These are phyloP conservation scores for Steatocranus sp. DNA, from an alignment of 2,797 vertebrate species.

Conservation along the genomic window DNA sequence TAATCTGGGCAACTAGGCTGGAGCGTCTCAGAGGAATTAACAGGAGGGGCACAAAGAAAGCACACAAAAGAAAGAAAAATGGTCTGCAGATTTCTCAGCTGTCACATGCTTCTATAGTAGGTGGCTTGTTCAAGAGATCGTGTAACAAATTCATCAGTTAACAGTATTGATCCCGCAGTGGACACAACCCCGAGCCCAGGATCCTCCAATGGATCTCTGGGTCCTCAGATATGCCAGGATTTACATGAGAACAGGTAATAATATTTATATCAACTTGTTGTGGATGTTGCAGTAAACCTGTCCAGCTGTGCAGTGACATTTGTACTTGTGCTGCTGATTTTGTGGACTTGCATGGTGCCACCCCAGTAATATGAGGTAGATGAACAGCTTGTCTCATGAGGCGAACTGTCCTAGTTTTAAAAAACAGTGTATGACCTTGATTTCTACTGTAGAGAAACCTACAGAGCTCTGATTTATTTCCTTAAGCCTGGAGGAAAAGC, in stretches of 20 bases:
- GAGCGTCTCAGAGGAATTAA: conserved; percentile 32
- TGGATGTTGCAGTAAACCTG: neutral
- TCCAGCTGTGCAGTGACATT: neutral
- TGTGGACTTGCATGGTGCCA: neutral
- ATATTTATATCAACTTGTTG: neutral
- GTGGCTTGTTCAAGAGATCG: neutral
- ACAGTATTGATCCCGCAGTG: neutral
- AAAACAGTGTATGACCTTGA: conserved; percentile 55
- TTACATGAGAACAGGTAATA: neutral
- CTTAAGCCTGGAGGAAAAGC: conserved; percentile 23
- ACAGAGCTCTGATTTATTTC: conserved; percentile 40
- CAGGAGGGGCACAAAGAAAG: conserved; percentile 4
- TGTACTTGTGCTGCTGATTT: neutral
- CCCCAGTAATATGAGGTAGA: neutral
- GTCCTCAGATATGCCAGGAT: neutral
- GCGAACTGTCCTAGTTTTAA: conserved; percentile 51
- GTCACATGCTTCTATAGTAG: conserved; percentile 4
- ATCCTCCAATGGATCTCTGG: neutral
- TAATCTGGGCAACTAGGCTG: conserved; percentile 46
- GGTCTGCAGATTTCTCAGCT: conserved; percentile 5
- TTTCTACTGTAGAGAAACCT: conserved; percentile 46
- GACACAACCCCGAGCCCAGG: neutral
- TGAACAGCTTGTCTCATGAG: conserved; percentile 48
- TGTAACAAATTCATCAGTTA: conserved; percentile 14
- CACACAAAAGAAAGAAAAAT: conserved; percentile 19